Percentiles rank a stretch among this genome's conserved stretches.
Conservation (phyloP, 1,140 invertebrate species). For the Stratiolaelaps scimitus region DNA sequence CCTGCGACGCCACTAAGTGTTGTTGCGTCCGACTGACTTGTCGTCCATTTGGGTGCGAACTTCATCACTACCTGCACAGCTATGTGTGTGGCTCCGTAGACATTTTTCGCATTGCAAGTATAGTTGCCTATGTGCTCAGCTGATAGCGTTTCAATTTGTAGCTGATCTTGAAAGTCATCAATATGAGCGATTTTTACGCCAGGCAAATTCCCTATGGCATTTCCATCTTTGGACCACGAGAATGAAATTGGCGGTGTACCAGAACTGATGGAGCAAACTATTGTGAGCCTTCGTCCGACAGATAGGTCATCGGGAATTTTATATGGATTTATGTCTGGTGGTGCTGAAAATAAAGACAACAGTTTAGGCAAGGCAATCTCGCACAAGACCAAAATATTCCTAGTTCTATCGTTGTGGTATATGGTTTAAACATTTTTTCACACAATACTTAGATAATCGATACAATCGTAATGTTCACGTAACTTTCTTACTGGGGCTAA, state of each 20-base stretch:
- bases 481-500: no score
- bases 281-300: not conserved
- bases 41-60: not conserved
- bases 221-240: constrained; percentile 9
- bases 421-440: no score
- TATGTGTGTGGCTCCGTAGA: constrained; percentile 26
- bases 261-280: not conserved
- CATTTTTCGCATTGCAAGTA: constrained; percentile 33
- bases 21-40: not conserved
- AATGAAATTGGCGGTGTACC: constrained; percentile 10
- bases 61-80: not conserved
- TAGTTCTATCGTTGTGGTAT: no score
- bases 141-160: not conserved
- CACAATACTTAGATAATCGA: no score
- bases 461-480: no score
- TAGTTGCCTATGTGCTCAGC: constrained; percentile 30
- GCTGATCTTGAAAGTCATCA: constrained; percentile 13
- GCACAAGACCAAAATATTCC: no score
- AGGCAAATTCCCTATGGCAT: not conserved
- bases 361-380: not conserved
- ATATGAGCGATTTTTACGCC: constrained; percentile 2
- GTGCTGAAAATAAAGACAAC: not conserved
- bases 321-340: not conserved
- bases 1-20: not conserved
- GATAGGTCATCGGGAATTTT: not conserved